Conservation (phyloP, 1,140 invertebrate genomes). For the Drosophila murphyi region DNA sequence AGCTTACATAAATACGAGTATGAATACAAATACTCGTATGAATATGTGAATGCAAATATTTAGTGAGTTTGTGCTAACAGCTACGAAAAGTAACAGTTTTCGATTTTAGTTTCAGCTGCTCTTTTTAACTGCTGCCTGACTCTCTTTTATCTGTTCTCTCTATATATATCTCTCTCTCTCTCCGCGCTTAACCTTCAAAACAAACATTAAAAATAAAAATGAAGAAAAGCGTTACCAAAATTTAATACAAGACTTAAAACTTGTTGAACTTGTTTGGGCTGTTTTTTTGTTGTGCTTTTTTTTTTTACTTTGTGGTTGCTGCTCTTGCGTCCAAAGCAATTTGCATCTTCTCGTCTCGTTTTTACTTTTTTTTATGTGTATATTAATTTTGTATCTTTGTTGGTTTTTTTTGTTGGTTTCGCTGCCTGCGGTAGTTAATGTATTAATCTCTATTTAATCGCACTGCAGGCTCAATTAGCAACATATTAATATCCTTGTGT, state of each 20-base stretch:
- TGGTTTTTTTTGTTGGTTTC: neutral
- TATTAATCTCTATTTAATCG: constrained; percentile 27
- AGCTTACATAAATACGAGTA: constrained; percentile 63
- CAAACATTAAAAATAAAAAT: constrained; percentile 39
- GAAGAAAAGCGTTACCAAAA: constrained; percentile 39
- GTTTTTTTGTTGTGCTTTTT: constrained; percentile 11
- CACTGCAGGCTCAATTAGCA: constrained; percentile 17
- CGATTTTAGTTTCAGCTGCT: constrained; percentile 39
- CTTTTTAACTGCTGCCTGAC: constrained; percentile 5
- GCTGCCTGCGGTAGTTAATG: neutral
- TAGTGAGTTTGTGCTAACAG: constrained; percentile 66
- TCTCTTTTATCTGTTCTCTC: neutral
- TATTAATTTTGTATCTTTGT: neutral
- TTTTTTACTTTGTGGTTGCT: constrained; percentile 13
- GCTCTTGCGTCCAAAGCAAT: constrained; percentile 34
- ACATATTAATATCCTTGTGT: constrained; percentile 47
- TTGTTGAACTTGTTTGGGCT: constrained; percentile 72
- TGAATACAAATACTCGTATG: constrained; percentile 24
- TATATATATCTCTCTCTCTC: constrained; percentile 15
- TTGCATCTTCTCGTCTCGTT: constrained; percentile 51
- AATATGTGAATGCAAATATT: constrained; percentile 63
- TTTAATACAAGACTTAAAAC: constrained; percentile 53
- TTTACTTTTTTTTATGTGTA: constrained; percentile 19
- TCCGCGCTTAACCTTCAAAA: constrained; percentile 62
- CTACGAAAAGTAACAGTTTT: constrained; percentile 72